A percentile compares a stretch with the other conserved stretches of the same genome.
Conservation (phyloP, 2,113 vertebrate genomes). For the Myotis lucifugus region DNA sequence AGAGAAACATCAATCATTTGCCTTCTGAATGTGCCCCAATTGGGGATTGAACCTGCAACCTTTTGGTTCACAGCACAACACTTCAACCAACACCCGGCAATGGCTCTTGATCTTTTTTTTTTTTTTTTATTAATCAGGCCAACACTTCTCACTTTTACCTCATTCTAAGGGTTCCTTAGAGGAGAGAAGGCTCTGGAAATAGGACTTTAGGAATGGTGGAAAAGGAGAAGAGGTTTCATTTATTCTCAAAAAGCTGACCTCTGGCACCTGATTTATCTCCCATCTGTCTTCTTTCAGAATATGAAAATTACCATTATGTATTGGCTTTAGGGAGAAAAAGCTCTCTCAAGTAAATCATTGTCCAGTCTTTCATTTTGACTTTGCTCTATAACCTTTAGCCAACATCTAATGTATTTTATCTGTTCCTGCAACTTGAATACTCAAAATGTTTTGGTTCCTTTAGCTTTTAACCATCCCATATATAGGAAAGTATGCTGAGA, state of each 20-base stretch:
- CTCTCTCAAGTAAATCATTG: not conserved
- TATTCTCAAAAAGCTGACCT: conserved; percentile 12
- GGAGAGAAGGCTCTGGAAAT: conserved; percentile 24
- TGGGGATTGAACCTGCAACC: not conserved
- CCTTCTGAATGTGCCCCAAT: not conserved
- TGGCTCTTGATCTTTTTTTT: not conserved
- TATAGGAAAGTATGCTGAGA: conserved; percentile 35
- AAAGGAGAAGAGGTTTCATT: conserved; percentile 12
- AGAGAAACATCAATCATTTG: not conserved
- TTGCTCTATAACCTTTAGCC: not conserved
- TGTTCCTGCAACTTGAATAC: conserved; percentile 23
- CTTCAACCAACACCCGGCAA: not conserved
- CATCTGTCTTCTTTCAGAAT: conserved; percentile 38
- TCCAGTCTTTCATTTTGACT: conserved; percentile 21
- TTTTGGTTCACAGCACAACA: not conserved
- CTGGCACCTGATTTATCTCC: not conserved
- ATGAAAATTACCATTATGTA: not conserved
- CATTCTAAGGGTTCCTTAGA: conserved; percentile 2
- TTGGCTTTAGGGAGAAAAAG: conserved; percentile 36
- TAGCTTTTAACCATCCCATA: not conserved
- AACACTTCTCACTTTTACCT: conserved; percentile 34
- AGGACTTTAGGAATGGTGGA: conserved; percentile 4
- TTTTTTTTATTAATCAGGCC: not conserved
- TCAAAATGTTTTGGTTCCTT: conserved; percentile 55
- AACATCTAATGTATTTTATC: conserved; percentile 33